Evolutionary conservation across 2,113 vertebrate species (phyloP).

Genomic region (Syngnathus typhle): DNA sequence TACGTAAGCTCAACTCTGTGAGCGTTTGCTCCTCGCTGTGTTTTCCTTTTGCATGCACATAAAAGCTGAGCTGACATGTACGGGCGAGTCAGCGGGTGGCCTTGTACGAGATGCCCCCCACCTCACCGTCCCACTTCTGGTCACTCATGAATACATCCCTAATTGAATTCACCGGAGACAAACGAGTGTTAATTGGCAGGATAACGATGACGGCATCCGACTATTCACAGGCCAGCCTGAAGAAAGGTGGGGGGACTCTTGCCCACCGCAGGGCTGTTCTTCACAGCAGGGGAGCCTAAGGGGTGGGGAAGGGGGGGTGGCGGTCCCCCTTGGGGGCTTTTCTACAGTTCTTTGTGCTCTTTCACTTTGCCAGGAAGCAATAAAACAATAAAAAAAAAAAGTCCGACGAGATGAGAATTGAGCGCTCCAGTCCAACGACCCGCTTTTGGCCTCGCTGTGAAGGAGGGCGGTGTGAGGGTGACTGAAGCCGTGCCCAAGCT

Average conservation of each 20-base stretch:
- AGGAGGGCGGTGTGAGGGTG: constrained; percentile 36
- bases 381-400: constrained; percentile 67
- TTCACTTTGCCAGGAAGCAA: constrained; percentile 67
- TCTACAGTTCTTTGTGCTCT: constrained; percentile 54
- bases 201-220: constrained; percentile 55
- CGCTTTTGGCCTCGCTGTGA: constrained; percentile 26
- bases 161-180: constrained; percentile 71
- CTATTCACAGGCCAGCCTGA: constrained; percentile 46
- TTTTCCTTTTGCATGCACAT: constrained; percentile 4
- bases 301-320: constrained; percentile 30
- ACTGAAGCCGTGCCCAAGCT: constrained; percentile 23
- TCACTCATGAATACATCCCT: constrained; percentile 61
- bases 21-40: constrained; percentile 9
- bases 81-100: constrained; percentile 11
- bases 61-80: constrained; percentile 21
- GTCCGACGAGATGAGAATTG: constrained; percentile 33
- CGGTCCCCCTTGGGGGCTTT: constrained; percentile 11
- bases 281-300: constrained; percentile 43
- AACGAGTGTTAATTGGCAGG: constrained; percentile 71
- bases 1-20: constrained; percentile 16
- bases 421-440: constrained; percentile 28
- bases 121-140: constrained; percentile 42
- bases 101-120: constrained; percentile 34
- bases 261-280: constrained; percentile 47
- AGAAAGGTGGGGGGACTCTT: constrained; percentile 32